A percentile compares a stretch with the other conserved stretches of the same genome.
phyloP scores from a whole-genome alignment of 1,140 invertebrate species.

The Philaenus spumarius region DNA sequence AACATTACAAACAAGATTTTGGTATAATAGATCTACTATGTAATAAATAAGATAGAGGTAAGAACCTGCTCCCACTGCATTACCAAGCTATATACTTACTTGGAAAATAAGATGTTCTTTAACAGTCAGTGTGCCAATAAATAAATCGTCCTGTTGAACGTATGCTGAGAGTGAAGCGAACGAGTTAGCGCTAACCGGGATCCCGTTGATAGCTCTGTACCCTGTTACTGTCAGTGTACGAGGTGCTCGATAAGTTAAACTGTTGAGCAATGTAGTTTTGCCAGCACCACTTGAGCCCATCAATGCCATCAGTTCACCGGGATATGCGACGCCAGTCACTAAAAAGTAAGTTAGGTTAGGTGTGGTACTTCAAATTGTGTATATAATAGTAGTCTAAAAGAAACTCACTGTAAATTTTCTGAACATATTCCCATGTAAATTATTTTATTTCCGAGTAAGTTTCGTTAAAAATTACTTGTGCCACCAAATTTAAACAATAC shows the following conservation, averaged over 20 bases:
- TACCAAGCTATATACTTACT: slow-evolving; percentile 44
- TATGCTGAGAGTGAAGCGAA: slow-evolving; percentile 81
- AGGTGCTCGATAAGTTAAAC: slow-evolving; percentile 71
- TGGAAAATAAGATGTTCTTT: slow-evolving; percentile 85
- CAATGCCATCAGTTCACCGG: slow-evolving; percentile 84
- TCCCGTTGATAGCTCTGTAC: slow-evolving; percentile 61
- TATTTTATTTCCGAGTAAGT: too few species aligned
- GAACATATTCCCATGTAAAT: too few species aligned
- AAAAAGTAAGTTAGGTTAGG: too few species aligned
- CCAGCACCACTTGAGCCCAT: slow-evolving; percentile 94
- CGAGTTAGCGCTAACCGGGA: slow-evolving; percentile 50
- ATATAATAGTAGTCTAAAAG: too few species aligned
- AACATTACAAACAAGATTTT: not conserved
- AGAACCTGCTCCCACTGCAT: slow-evolving; percentile 25
- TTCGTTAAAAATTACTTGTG: too few species aligned
- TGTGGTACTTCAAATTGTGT: too few species aligned
- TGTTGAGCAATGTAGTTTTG: slow-evolving; percentile 91
- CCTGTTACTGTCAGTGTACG: slow-evolving; percentile 63
- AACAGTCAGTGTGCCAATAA: slow-evolving; percentile 87
- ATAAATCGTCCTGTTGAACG: slow-evolving; percentile 93
- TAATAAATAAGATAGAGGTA: slow-evolving; percentile 1
- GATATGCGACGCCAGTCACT: slow-evolving; percentile 81
- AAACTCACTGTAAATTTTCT: too few species aligned
- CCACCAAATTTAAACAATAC: too few species aligned
- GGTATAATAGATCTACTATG: slow-evolving; percentile 25